Evolutionary conservation across 2,113 vertebrate species (phyloP), one percentile per base, ranked within the genome.

Genomic region (Potamarius usumacintae): DNA sequence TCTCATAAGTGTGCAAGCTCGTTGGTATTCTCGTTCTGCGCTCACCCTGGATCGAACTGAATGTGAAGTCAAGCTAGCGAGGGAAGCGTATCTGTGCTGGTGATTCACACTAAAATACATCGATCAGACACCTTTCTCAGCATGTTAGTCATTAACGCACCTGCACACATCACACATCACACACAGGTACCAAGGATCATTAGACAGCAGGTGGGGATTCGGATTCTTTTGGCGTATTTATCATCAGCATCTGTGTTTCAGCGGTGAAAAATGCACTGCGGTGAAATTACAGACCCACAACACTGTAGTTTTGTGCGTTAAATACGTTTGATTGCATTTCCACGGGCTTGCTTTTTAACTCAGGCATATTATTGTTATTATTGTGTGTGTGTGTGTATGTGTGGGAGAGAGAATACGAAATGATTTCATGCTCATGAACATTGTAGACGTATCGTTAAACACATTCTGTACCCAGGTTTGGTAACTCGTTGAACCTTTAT

Each of bases 141-240:
- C 79, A 22, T 5, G 57, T 12, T 34, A 60, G 27, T 81, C 79
- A 81, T 81, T 81, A 81, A 34, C 8, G 12, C 55, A 80, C 78
- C 79, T 81, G 79, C 79, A 42, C 57, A 22, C 27, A 60, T 62
- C 79, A 42, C 57, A 22, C 27, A 60, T 62, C 79, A 42, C 30
- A 22, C 30, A 20, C 79, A 81, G 55, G 79, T 81, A 81, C 79
- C 7, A 2, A 81, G 79, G 79, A 81, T 60, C 79, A 81, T 81
- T 81, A 81, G 60, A 81, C 79, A 81, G 55, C 78, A 80, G 78
- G 78, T 80, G 78, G 27, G 15, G 25, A 58, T 22, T 58, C 17
- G 0, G 27, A 42, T 42, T 42, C 55, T 60, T 53, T 30, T 12
- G 79, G 18, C 11, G 8, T 42, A 25, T 81, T 81, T 42, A 60